Base-by-base conservation (phyloP, 2,113 vertebrate genomes). In the Phrynosoma platyrhinos region DNA sequence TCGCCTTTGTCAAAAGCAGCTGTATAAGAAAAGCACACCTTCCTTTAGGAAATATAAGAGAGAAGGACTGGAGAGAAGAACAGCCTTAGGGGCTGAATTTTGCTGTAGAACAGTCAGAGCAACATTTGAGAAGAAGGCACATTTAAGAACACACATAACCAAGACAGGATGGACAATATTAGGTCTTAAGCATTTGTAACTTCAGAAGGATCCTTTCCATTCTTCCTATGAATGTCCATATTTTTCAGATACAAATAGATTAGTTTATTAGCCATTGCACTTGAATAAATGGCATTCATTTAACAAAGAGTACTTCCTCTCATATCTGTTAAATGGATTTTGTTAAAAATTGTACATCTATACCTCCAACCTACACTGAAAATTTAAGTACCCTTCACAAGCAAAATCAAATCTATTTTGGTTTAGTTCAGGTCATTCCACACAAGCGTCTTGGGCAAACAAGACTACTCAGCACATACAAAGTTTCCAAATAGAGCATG, bases 1-100 rank as follows among this genome's bases (percentile, higher is more conserved):
- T 99, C 98, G 87, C 98, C 98, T 94, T 97, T 98, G 97, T 99
- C 98, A 97, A 99, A 97, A 91, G 98, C 98, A 95, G 97, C 98
- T 99, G 95, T 74, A 92, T 91, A 91, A 95, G 82, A 86, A 95
- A 92, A 93, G 0, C 83, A 93, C 87, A 92, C 66, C 85, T 40
- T 92, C 94, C 92, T 90, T 94, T 89, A 80, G 90, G 77, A 92
- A 79, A 82, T 42, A 77, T 40, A 74, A 47, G n/a, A 85, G 9
- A 62, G 32, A 76, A 75, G 42, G 6, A 5, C 64, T 75, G 9
- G n/a, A 76, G 69, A 80, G 21, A 53, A 69, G 47, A 18, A 64
- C 69, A 55, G 16, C 8, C 10, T 27, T 52, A 69, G 62, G 42
- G n/a, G 14, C 4, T 77, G 72, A 62, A 36, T 23, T 25, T 23